phyloP scores from a whole-genome alignment of 35 echinoderm and acorn worm species.

The Chiridota heheva region DNA sequence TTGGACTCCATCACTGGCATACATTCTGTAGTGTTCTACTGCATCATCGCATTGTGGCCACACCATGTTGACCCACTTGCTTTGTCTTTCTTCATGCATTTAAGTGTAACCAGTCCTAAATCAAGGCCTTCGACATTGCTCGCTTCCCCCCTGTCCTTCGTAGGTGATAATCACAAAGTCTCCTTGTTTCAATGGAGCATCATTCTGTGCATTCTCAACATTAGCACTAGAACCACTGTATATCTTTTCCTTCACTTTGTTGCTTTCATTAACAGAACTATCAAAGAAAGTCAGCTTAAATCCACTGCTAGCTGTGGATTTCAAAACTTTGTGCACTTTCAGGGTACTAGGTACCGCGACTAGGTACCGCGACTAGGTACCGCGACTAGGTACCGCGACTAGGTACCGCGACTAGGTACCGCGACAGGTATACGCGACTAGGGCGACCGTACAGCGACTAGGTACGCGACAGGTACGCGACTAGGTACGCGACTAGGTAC shows the following conservation, averaged over 20 bases:
- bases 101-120: neutral
- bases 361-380: no score
- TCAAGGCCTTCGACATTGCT: neutral
- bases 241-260: no score
- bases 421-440: no score
- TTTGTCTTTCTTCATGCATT: constrained; percentile 22
- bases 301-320: neutral
- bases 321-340: constrained; percentile 14
- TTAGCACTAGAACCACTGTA: no score
- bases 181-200: neutral
- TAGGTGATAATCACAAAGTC: constrained; percentile 16
- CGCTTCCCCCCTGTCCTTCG: neutral
- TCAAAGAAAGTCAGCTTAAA: constrained; percentile 12
- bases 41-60: constrained; percentile 7
- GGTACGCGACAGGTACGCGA: no score
- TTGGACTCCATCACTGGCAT: neutral
- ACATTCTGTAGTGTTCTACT: neutral
- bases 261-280: constrained; percentile 10
- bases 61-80: constrained; percentile 14
- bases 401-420: no score
- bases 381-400: no score
- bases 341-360: neutral
- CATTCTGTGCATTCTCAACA: neutral
- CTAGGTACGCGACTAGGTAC: no score
- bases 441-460: no score